These are phyloP conservation scores for Exephanes ischioxanthus DNA, from an alignment of 2,888 invertebrate species.

Conservation along the genomic window DNA sequence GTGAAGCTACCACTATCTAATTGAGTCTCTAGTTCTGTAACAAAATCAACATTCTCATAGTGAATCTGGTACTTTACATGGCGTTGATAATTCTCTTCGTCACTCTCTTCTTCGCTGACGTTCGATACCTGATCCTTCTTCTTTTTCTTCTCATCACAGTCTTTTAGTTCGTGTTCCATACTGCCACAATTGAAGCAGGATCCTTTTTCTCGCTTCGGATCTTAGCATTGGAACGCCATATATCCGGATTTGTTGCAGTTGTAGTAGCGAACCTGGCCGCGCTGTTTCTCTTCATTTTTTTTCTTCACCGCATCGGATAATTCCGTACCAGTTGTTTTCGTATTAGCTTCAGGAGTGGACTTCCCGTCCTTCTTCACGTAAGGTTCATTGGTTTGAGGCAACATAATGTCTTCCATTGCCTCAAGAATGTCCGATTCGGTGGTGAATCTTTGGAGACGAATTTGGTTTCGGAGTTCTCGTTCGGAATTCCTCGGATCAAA, in stretches of 20 bases:
- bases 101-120: not conserved
- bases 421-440: not conserved
- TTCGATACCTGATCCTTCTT: not conserved
- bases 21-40: constrained; percentile 22
- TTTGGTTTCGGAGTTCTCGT: not conserved
- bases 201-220: not conserved
- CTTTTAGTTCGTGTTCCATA: not conserved
- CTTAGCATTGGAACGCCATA: constrained; percentile 13
- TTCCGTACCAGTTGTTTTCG: not conserved
- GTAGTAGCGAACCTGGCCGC: not conserved
- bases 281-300: not conserved
- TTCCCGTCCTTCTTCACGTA: not conserved
- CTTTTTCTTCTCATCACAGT: not conserved
- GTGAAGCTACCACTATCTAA: constrained; percentile 57
- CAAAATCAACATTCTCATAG: too few species aligned
- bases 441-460: not conserved
- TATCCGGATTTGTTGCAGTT: constrained; percentile 29
- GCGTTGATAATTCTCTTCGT: not conserved
- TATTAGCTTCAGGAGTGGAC: not conserved
- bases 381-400: not conserved
- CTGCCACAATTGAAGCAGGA: constrained; percentile 15
- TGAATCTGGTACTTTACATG: not conserved
- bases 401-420: not conserved
- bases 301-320: not conserved
- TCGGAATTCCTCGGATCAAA: not conserved